phyloP scores from a whole-genome alignment of 2,113 vertebrate species.

The Alethe diademata region DNA sequence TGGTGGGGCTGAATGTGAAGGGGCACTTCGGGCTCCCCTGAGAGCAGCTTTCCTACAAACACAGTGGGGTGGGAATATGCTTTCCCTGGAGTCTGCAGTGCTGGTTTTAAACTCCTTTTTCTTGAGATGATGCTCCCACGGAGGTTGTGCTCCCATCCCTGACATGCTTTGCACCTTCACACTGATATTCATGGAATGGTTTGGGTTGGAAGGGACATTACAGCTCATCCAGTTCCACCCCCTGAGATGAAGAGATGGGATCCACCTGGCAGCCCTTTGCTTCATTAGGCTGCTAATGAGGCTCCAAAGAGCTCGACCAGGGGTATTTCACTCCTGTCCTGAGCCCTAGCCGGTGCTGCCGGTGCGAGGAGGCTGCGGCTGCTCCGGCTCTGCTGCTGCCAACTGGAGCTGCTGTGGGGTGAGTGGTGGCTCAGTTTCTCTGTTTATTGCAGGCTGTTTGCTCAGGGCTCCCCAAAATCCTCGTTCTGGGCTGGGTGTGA shows the following conservation, averaged over 20 bases:
- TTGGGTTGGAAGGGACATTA: neutral
- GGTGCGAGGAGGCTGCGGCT: neutral
- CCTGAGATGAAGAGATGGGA: neutral
- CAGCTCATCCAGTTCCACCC: too few relatives aligned
- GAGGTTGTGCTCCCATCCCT: fast-evolving
- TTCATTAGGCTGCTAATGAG: neutral
- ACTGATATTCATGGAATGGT: fast-evolving
- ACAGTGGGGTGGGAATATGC: fast-evolving
- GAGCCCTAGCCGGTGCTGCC: fast-evolving
- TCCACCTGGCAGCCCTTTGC: neutral
- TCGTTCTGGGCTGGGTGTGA: fast-evolving
- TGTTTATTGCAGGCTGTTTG: fast-evolving
- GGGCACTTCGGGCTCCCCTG: neutral
- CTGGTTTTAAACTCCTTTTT: neutral
- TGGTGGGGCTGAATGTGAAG: fast-evolving
- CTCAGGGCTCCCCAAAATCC: neutral
- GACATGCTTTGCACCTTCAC: neutral
- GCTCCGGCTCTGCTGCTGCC: neutral
- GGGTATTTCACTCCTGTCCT: fast-evolving
- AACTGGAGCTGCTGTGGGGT: fast-evolving
- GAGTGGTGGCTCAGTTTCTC: neutral
- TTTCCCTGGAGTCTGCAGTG: neutral
- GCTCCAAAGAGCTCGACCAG: fast-evolving
- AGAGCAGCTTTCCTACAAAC: neutral
- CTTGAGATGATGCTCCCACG: fast-evolving